Base-by-base conservation (phyloP, 2,888 invertebrate genomes). In the Tetanocera ferruginea region DNA sequence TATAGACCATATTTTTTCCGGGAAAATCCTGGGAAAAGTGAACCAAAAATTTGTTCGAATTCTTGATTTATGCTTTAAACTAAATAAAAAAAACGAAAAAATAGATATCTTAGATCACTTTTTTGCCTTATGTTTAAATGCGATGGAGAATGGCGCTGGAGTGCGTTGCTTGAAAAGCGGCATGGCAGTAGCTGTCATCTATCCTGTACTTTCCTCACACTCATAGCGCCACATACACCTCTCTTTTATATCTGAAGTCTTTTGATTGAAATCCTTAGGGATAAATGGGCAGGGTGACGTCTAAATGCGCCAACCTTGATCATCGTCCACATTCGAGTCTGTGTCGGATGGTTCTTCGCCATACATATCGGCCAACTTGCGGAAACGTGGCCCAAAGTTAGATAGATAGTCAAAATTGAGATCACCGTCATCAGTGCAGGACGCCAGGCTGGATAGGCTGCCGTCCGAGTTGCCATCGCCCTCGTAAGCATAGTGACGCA, bases 401-500 rank as follows among this genome's bases (percentile, higher is more conserved):
- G 97, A 96, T 84, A 98, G 91, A 88, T 98, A 97, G 90, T 97
- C 97, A 91, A 98, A 98, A 89, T 97, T 96, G 84, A 97, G 92
- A 90, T 97, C 97, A 80, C 96, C 96, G 86, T 97, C 97, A 88
- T 96, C 97, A 80, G 96, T 96, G 93, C 96, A 96, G 84, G 97
- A 97, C 82, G 97, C 97, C 83, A 97, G 91, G 64, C 97, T 97
- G 73, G 98, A 98, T 28, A 98, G 92, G 11, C 97, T 97, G 82
- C 98, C 98, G 82, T 96, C 96, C 19, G 94, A 94, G 88, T 97
- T 97, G 83, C 97, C 97, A 88, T 97, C 97, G 66, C 98, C 98
- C 91, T 99, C 99, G 88, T 98, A 99, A 77, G 97, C 98, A 90
- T 98, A 99, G 90, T 99, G 97, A 78, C 98, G 93, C 25, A 99